These are phyloP conservation scores for Pachyuromys duprasi DNA, from an alignment of 2,797 vertebrate species.

Conservation along the genomic window DNA sequence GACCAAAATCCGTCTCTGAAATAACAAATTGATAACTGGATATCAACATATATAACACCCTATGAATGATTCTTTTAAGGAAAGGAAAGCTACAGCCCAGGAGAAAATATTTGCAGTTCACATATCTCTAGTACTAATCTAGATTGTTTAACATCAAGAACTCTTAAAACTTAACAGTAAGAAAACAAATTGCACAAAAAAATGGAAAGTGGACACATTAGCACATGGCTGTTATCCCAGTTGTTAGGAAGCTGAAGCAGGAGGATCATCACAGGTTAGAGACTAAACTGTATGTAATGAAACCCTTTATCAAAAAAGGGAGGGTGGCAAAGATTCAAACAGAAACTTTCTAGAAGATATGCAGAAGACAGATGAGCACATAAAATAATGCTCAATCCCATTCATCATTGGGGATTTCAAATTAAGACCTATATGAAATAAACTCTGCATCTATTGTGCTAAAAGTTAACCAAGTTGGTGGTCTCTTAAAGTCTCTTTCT, in stretches of 20 bases:
- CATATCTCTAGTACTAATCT: not conserved
- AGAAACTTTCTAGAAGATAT: not conserved
- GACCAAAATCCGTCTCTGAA: not conserved
- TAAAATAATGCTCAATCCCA: not conserved
- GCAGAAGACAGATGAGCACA: not conserved
- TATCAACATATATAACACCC: constrained; percentile 21
- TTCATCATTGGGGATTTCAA: not conserved
- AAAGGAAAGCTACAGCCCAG: not conserved
- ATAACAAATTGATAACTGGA: not conserved
- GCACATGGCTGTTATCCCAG: not conserved
- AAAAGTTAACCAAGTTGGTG: not conserved
- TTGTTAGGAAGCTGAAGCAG: not conserved
- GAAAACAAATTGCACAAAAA: not conserved
- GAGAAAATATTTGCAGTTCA: constrained; percentile 7
- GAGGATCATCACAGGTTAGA: not conserved
- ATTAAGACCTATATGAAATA: not conserved
- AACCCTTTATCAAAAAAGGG: not conserved
- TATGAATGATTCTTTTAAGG: not conserved
- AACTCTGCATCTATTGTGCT: not conserved
- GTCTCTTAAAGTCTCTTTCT: not conserved
- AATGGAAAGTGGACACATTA: not conserved
- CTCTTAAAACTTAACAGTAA: not conserved
- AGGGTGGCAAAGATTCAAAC: not conserved
- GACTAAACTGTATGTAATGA: constrained; percentile 13
- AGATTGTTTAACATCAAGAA: constrained; percentile 38